These are phyloP conservation scores for Conus betulinus DNA, from an alignment of 1,140 invertebrate species.

Conservation along the genomic window DNA sequence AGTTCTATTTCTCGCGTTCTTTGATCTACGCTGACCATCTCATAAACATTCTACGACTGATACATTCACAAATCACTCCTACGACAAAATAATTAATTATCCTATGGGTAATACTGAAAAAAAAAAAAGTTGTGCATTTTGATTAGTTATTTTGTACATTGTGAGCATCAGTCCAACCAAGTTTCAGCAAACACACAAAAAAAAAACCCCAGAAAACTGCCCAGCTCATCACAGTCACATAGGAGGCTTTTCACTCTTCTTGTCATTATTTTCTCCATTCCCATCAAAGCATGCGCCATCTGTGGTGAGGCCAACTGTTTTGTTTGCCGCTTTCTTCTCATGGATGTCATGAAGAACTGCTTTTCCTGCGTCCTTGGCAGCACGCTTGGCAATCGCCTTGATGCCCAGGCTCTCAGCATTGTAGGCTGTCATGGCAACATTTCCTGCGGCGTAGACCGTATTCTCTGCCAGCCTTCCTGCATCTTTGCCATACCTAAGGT, in stretches of 20 bases:
- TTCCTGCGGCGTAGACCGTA: constrained; percentile 81
- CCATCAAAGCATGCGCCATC: background rate
- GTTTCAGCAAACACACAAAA: too few species aligned
- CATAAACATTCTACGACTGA: too few species aligned
- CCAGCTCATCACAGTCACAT: background rate
- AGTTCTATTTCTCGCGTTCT: too few species aligned
- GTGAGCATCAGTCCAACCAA: too few species aligned
- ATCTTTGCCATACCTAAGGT: constrained; percentile 80
- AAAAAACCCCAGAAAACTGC: too few species aligned
- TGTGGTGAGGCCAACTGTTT: too few species aligned
- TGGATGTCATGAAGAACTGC: constrained; percentile 77
- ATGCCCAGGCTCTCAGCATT: constrained; percentile 81
- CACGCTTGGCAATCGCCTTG: constrained; percentile 81
- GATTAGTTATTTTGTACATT: too few species aligned
- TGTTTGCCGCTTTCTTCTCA: background rate
- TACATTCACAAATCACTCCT: too few species aligned
- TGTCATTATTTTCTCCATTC: background rate
- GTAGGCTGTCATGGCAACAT: constrained; percentile 79
- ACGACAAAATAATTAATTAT: too few species aligned
- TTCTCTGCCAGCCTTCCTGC: constrained; percentile 80
- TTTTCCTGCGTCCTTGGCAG: constrained; percentile 82
- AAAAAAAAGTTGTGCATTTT: too few species aligned
- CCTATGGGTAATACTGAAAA: too few species aligned
- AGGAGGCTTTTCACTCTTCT: background rate
- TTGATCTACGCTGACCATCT: too few species aligned